Percentiles rank a stretch among this genome's conserved stretches.
These are phyloP conservation scores for Tragelaphus strepsiceros DNA, from an alignment of 2,113 vertebrate genomes.

Conservation along the genomic window DNA sequence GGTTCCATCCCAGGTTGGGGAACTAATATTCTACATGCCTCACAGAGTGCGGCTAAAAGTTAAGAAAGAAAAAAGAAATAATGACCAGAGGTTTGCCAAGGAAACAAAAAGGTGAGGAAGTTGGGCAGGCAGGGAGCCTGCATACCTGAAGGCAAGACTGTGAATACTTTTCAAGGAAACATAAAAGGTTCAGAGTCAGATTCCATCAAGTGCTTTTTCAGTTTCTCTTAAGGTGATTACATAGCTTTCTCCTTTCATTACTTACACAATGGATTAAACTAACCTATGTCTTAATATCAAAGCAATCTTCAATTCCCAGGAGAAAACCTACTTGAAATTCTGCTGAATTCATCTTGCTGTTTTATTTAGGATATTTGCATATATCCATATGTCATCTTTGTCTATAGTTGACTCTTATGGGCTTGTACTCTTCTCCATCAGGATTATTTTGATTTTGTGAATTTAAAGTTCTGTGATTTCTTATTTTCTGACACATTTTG, in stretches of 20 bases:
- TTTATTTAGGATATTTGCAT: neutral
- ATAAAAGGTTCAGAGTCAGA: neutral
- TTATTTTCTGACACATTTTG: neutral
- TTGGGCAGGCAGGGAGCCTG: neutral
- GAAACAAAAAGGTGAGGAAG: neutral
- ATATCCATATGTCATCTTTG: neutral
- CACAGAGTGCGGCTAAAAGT: neutral
- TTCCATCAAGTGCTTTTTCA: neutral
- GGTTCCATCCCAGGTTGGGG: neutral
- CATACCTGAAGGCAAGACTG: neutral
- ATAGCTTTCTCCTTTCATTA: neutral
- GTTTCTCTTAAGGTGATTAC: neutral
- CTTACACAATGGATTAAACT: neutral
- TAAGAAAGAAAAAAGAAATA: neutral
- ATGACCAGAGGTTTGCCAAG: neutral
- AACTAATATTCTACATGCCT: neutral
- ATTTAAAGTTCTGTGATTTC: neutral
- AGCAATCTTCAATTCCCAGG: neutral
- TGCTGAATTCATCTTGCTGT: neutral
- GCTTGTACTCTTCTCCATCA: neutral
- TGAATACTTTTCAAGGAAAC: neutral
- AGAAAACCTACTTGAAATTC: neutral
- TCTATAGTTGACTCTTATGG: neutral
- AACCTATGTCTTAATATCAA: neutral
- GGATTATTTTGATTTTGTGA: neutral